Evolutionary conservation across 1,140 invertebrate genomes (phyloP).

Genomic region (Ooceraea biroi): DNA sequence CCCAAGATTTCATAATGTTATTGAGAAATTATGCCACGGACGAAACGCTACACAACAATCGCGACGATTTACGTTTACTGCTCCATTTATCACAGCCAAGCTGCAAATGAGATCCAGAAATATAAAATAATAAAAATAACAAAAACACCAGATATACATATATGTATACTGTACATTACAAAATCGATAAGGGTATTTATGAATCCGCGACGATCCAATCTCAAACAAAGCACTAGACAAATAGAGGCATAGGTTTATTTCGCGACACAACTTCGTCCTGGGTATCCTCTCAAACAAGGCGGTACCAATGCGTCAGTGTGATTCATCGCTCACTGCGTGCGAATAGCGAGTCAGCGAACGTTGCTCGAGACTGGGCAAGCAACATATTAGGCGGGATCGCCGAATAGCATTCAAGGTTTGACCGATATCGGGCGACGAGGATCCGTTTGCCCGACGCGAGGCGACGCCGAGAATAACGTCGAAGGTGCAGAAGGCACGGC

Average conservation of each 20-base stretch:
- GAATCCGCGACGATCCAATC: too few relatives aligned
- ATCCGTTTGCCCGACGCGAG: not conserved
- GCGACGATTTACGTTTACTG: not conserved
- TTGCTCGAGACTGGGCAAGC: not conserved
- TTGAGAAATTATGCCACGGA: not conserved
- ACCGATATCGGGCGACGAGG: slow-evolving; percentile 48
- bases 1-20: slow-evolving; percentile 27
- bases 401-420: slow-evolving; percentile 13
- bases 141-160: too few relatives aligned
- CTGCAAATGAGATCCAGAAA: too few relatives aligned
- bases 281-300: not conserved
- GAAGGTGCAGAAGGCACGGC: not conserved
- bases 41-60: not conserved
- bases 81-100: too few relatives aligned
- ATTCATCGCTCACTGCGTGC: not conserved
- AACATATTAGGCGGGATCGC: slow-evolving; percentile 7
- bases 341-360: too few relatives aligned
- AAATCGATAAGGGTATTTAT: too few relatives aligned
- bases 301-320: not conserved
- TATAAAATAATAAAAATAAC: too few relatives aligned
- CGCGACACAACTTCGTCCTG: not conserved
- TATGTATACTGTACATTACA: too few relatives aligned
- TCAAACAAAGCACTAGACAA: too few relatives aligned
- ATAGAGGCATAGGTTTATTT: not conserved
- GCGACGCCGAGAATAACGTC: slow-evolving; percentile 33